A percentile compares a stretch with the other conserved stretches of the same genome.
Evolutionary conservation across 2,113 vertebrate genomes (phyloP).

Genomic region (Ammodramus savannarum): DNA sequence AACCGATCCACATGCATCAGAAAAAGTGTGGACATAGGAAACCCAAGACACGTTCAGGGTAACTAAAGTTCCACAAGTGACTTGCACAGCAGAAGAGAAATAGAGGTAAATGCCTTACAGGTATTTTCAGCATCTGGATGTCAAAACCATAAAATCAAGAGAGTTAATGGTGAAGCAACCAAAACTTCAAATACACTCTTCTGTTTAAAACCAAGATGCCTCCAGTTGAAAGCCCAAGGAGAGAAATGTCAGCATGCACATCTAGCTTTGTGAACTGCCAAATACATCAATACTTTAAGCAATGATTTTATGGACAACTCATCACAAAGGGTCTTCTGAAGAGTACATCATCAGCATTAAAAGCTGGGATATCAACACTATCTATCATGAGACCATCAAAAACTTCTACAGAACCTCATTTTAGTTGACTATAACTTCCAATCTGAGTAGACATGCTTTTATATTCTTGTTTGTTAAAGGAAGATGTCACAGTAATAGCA

Average conservation of each 20-base stretch:
- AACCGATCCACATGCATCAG: background rate
- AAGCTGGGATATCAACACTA: background rate
- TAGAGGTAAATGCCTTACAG: background rate
- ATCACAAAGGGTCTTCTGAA: background rate
- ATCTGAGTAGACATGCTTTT: background rate
- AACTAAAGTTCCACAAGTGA: background rate
- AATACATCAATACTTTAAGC: background rate
- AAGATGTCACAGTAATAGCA: background rate
- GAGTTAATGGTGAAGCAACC: background rate
- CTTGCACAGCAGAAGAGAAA: background rate
- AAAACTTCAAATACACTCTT: background rate
- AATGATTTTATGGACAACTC: background rate
- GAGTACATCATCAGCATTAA: background rate
- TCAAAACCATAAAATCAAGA: background rate
- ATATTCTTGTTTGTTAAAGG: background rate
- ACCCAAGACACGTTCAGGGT: background rate
- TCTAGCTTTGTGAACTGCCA: background rate
- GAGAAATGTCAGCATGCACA: background rate
- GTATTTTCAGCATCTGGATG: background rate
- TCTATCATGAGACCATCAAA: background rate
- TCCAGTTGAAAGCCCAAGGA: background rate
- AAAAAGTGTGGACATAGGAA: background rate
- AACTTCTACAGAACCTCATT: background rate
- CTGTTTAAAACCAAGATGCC: background rate
- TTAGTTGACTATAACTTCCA: background rate